These are phyloP conservation scores for Melanogrammus aeglefinus DNA, from an alignment of 2,797 vertebrate genomes.

Conservation along the genomic window DNA sequence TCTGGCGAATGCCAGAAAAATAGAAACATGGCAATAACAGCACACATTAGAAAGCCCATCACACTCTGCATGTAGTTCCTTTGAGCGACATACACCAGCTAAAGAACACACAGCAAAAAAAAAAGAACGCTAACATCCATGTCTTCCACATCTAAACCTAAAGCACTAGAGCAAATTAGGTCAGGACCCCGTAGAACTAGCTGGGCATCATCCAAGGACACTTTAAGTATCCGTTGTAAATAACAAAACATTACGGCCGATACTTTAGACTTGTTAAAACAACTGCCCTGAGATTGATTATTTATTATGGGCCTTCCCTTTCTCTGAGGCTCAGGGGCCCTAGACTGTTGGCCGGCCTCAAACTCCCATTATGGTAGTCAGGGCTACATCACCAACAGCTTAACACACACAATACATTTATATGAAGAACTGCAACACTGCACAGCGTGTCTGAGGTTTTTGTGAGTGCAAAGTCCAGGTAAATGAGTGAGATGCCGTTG, in stretches of 20 bases:
- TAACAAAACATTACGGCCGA: background rate
- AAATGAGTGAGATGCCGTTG: too few relatives aligned
- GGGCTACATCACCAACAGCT: background rate
- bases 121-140: too few relatives aligned
- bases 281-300: background rate
- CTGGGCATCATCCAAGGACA: background rate
- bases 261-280: background rate
- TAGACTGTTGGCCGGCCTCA: too few relatives aligned
- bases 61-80: background rate
- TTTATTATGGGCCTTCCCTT: background rate
- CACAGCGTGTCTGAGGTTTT: too few relatives aligned
- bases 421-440: background rate
- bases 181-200: background rate
- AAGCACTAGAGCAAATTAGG: background rate
- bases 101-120: slow-evolving; percentile 6
- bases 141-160: background rate
- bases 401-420: background rate
- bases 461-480: too few relatives aligned
- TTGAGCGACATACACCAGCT: background rate
- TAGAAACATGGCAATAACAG: background rate
- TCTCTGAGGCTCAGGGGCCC: too few relatives aligned
- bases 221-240: background rate
- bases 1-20: background rate
- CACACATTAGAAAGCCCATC: background rate
- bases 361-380: background rate